Conservation (phyloP, 2,113 vertebrate genomes). For the Corapipo altera region DNA sequence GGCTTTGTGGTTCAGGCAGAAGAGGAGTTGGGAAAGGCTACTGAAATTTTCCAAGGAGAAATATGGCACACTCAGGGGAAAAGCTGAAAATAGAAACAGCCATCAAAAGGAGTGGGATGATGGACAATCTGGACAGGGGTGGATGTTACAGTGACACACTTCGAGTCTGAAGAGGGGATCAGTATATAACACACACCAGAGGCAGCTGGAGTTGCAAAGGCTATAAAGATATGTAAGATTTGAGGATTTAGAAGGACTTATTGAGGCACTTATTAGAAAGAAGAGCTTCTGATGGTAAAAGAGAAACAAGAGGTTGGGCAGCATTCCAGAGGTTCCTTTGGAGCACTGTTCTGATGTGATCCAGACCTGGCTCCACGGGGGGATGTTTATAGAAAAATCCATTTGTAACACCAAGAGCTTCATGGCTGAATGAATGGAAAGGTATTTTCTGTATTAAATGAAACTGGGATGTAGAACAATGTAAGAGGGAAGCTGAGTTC, state of each 20-base stretch:
- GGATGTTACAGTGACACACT: background rate
- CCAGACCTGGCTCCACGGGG: background rate
- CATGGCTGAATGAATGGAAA: background rate
- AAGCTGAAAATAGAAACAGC: background rate
- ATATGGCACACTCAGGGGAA: fast-evolving
- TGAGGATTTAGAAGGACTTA: background rate
- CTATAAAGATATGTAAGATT: background rate
- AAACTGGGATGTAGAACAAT: background rate
- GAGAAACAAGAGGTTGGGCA: background rate
- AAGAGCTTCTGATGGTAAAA: background rate
- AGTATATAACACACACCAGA: background rate
- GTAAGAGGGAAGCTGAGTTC: background rate
- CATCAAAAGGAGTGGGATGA: background rate
- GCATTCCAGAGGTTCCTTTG: background rate
- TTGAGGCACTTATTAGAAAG: background rate
- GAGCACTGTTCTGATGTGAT: background rate
- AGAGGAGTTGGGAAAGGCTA: background rate
- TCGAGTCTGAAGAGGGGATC: background rate
- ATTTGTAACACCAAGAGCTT: background rate
- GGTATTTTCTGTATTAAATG: background rate
- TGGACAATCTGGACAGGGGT: fast-evolving
- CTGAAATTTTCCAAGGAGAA: background rate
- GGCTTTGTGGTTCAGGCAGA: background rate
- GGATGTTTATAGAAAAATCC: background rate
- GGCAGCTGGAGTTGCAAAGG: background rate